Conservation (phyloP, 2,797 vertebrate genomes). For the Mus spretus region DNA sequence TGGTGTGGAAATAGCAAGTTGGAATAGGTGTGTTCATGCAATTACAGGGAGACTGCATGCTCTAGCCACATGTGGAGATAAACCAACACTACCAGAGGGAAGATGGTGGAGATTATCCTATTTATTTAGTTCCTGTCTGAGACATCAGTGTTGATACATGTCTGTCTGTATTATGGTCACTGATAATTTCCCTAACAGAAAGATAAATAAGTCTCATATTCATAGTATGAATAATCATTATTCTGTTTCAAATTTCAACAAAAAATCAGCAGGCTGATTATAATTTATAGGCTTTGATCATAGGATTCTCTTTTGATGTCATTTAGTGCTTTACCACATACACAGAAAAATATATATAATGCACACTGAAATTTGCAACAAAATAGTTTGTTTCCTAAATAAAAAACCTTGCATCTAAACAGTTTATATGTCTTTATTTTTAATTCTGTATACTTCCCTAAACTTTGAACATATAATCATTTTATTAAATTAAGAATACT, state of each 20-base stretch:
- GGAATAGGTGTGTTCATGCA: background rate
- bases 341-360: constrained; percentile 12
- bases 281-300: background rate
- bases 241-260: constrained; percentile 41
- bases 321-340: constrained; percentile 2
- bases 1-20: background rate
- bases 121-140: constrained; percentile 65
- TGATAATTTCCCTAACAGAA: constrained; percentile 67
- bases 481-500: constrained; percentile 13
- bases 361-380: background rate
- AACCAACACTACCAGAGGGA: constrained; percentile 10
- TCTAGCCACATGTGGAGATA: background rate
- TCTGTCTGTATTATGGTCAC: constrained; percentile 67
- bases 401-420: background rate
- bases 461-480: constrained; percentile 10
- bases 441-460: background rate
- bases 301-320: background rate
- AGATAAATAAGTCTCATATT: constrained; percentile 77
- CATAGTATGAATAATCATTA: constrained; percentile 72
- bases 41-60: constrained; percentile 18
- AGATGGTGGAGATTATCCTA: background rate
- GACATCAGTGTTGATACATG: constrained; percentile 63
- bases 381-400: background rate
- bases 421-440: background rate
- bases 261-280: background rate